A percentile compares a stretch with the other conserved stretches of the same genome.
phyloP scores from a whole-genome alignment of 1,140 invertebrate species.

The Maniola jurtina region DNA sequence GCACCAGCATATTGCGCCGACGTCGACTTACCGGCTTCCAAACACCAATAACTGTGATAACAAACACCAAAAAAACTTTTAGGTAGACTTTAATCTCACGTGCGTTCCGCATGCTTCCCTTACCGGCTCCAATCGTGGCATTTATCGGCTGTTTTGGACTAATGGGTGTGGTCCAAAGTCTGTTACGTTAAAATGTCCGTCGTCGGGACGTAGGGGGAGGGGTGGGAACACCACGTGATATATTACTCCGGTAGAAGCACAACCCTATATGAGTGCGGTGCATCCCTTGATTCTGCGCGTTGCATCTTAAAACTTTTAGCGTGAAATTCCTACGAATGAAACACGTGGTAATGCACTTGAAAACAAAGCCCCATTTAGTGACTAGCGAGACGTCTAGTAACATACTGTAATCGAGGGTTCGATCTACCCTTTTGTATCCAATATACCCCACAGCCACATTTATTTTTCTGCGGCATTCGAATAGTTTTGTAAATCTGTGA shows the following conservation, averaged over 20 bases:
- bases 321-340: constrained; percentile 28
- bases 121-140: constrained; percentile 12
- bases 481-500: not conserved
- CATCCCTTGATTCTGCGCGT: constrained; percentile 46
- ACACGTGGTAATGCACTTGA: not conserved
- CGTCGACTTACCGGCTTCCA: constrained; percentile 42
- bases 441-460: not conserved
- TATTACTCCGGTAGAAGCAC: constrained; percentile 41
- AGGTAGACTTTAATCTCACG: constrained; percentile 28
- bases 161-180: constrained; percentile 55
- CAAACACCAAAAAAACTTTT: constrained; percentile 57
- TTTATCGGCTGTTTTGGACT: constrained; percentile 38
- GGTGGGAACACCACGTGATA: constrained; percentile 46
- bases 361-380: constrained; percentile 1
- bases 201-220: constrained; percentile 31
- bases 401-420: no score
- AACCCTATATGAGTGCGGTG: constrained; percentile 30
- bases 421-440: no score
- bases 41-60: constrained; percentile 61
- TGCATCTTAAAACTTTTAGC: constrained; percentile 33
- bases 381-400: not conserved
- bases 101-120: constrained; percentile 4
- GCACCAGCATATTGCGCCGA: constrained; percentile 42
- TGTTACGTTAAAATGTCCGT: constrained; percentile 36
- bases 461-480: not conserved